Percentiles rank a stretch among this genome's conserved stretches.
Evolutionary conservation across 2,888 invertebrate genomes (phyloP).

Genomic region (Metellina segmentata): DNA sequence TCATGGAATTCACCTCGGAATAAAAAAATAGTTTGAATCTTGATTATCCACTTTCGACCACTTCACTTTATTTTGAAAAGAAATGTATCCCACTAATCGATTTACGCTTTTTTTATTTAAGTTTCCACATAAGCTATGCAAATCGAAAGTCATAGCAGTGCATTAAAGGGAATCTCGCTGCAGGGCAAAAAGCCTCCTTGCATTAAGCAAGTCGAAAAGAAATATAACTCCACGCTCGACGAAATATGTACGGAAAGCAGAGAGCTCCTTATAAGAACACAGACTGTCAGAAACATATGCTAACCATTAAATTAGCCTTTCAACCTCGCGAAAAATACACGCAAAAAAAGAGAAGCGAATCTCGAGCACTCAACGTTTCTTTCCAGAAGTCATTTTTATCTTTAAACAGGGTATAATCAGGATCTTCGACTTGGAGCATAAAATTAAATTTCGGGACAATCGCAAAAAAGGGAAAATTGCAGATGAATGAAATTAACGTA

Average conservation of each 20-base stretch:
- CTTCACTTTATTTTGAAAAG: slow-evolving; percentile 8
- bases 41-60: slow-evolving; percentile 7
- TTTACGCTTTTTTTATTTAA: slow-evolving; percentile 9
- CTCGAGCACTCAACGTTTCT: slow-evolving; percentile 48
- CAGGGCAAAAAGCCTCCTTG: slow-evolving; percentile 35
- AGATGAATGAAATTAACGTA: slow-evolving; percentile 61
- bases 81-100: slow-evolving; percentile 16
- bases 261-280: slow-evolving; percentile 52
- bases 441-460: slow-evolving; percentile 48
- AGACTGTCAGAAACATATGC: slow-evolving; percentile 62
- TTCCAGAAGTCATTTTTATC: slow-evolving; percentile 60
- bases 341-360: slow-evolving; percentile 47
- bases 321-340: slow-evolving; percentile 32
- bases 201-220: slow-evolving; percentile 49
- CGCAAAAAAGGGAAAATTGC: slow-evolving; percentile 31
- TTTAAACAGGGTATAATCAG: slow-evolving; percentile 62
- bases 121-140: slow-evolving; percentile 21
- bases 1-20: no score
- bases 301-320: slow-evolving; percentile 52
- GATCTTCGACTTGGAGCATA: slow-evolving; percentile 44
- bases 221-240: slow-evolving; percentile 27
- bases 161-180: slow-evolving; percentile 29
- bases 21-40: neutral
- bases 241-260: slow-evolving; percentile 18
- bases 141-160: slow-evolving; percentile 45